Conservation (phyloP, 2,113 vertebrate species). For the Syrmaticus mikado region DNA sequence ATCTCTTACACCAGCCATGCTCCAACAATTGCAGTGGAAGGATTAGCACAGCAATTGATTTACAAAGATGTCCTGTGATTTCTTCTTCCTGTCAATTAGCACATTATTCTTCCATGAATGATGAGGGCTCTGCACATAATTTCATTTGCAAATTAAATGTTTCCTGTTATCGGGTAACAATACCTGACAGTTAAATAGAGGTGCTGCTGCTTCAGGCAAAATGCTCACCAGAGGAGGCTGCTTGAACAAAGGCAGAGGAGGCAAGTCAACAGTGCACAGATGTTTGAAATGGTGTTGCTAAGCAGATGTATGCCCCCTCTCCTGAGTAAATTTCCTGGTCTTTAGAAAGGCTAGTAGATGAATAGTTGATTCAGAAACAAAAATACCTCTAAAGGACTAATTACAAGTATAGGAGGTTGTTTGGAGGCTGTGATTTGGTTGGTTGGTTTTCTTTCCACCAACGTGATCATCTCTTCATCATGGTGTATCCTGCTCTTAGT, state of each 20-base stretch:
- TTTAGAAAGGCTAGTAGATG: background rate
- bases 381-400: background rate
- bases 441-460: too few relatives aligned
- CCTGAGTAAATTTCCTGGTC: background rate
- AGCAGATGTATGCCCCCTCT: background rate
- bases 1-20: background rate
- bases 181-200: conserved; percentile 62
- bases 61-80: conserved; percentile 44
- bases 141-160: conserved; percentile 72
- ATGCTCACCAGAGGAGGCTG: conserved; percentile 19
- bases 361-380: background rate
- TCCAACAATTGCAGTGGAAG: background rate
- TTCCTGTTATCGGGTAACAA: conserved; percentile 54
- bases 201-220: background rate
- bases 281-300: background rate
- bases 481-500: background rate
- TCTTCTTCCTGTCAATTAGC: conserved; percentile 71
- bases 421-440: background rate
- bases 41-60: conserved; percentile 17
- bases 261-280: conserved; percentile 39
- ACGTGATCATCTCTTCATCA: background rate
- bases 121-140: conserved; percentile 36
- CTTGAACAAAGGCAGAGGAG: background rate
- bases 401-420: rapidly evolving
- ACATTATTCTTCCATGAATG: conserved; percentile 50